These are phyloP conservation scores for Nyleta sp. DNA, from an alignment of 2,888 invertebrate genomes.

Conservation along the genomic window DNA sequence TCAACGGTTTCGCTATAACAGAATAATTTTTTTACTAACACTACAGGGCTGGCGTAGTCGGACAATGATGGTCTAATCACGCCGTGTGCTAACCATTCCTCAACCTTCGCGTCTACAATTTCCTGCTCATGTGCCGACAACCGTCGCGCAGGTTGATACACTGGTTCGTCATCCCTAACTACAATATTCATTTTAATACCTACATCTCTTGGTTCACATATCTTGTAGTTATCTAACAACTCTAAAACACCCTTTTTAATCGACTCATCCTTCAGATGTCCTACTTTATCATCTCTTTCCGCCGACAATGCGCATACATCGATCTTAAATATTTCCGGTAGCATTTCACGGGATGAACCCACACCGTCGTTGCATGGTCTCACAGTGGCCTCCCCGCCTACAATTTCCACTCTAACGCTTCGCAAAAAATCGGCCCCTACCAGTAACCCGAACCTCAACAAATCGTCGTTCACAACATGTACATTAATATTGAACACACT, in stretches of 20 bases:
- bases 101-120: not conserved
- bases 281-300: too few species aligned
- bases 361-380: not conserved
- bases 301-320: too few species aligned
- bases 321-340: not conserved
- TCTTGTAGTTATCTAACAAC: not conserved
- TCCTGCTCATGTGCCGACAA: conserved; percentile 45
- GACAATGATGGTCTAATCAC: conserved; percentile 15
- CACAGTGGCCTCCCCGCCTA: not conserved
- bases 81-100: not conserved
- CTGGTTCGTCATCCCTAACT: conserved; percentile 8
- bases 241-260: not conserved
- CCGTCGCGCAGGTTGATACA: conserved; percentile 50
- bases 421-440: conserved; percentile 25
- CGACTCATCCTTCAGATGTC: not conserved
- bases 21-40: conserved; percentile 3
- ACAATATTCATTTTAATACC: conserved; percentile 7
- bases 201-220: not conserved
- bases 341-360: too few species aligned
- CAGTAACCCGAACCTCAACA: conserved; percentile 2
- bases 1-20: not conserved
- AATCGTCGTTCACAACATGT: conserved; percentile 20
- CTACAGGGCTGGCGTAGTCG: conserved; percentile 21
- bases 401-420: not conserved
- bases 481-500: not conserved